Conservation (phyloP, 64 coral and sea anemone species). For the Acropora yongei region DNA sequence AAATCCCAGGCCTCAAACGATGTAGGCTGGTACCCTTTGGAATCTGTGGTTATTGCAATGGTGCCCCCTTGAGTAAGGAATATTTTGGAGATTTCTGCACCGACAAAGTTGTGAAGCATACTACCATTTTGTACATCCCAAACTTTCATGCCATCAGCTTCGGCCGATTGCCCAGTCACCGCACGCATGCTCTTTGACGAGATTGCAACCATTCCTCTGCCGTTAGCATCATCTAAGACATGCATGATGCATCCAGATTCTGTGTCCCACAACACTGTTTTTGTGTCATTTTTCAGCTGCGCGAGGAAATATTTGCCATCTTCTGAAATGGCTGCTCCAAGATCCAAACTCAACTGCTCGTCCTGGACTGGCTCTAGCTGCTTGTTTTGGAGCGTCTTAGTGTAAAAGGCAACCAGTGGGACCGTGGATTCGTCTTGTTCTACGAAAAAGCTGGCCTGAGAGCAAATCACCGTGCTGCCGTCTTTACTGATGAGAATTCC, state of each 20-base stretch:
- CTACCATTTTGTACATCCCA: constrained; percentile 47
- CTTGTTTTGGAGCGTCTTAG: constrained; percentile 67
- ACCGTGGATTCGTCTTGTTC: constrained; percentile 59
- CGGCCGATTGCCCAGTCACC: constrained; percentile 12
- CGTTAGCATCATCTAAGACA: not conserved
- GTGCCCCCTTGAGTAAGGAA: constrained; percentile 24
- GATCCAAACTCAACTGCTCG: constrained; percentile 46
- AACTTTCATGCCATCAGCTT: constrained; percentile 29
- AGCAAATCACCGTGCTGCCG: constrained; percentile 58
- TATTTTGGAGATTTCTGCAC: not conserved
- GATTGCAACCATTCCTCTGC: constrained; percentile 22
- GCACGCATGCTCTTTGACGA: constrained; percentile 9
- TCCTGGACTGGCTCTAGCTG: constrained; percentile 42
- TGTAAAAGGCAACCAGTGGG: constrained; percentile 71
- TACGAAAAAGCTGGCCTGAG: constrained; percentile 34
- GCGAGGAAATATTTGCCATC: constrained; percentile 70
- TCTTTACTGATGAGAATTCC: constrained; percentile 76
- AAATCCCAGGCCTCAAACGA: constrained; percentile 49
- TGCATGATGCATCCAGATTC: constrained; percentile 39
- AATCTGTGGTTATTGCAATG: constrained; percentile 9
- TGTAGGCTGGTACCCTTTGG: constrained; percentile 11
- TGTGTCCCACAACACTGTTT: constrained; percentile 23
- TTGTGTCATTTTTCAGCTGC: constrained; percentile 1
- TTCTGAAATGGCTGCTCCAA: constrained; percentile 59
- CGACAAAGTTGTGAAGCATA: not conserved